A percentile compares a stretch with the other conserved stretches of the same genome.
These are phyloP conservation scores for Trogon surrucura DNA, from an alignment of 2,113 vertebrate genomes.

Conservation along the genomic window DNA sequence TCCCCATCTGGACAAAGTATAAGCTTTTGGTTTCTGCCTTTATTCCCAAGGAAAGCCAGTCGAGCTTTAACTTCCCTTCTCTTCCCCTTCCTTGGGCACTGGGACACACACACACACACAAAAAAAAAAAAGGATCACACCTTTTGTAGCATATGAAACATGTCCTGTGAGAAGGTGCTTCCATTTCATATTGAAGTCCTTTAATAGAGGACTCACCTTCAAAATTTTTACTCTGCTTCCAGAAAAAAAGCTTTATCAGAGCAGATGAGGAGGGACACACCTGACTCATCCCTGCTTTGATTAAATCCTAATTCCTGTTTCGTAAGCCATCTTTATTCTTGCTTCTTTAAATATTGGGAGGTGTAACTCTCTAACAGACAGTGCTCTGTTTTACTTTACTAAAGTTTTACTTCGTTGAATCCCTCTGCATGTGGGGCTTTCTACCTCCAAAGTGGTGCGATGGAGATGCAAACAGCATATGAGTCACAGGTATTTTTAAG, in stretches of 20 bases:
- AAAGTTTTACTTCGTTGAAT: not conserved
- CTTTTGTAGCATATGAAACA: not conserved
- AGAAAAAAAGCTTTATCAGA: not conserved
- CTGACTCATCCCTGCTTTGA: not conserved
- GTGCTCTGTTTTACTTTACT: not conserved
- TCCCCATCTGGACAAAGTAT: not conserved
- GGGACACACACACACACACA: not conserved
- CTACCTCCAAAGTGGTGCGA: not conserved
- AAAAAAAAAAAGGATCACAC: not conserved
- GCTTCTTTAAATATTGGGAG: not conserved
- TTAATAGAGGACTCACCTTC: not conserved
- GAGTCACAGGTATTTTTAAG: not conserved
- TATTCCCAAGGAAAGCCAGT: not conserved
- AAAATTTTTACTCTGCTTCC: not conserved
- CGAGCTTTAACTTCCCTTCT: not conserved
- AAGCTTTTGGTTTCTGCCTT: not conserved
- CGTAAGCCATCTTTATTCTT: not conserved
- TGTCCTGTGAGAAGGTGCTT: not conserved
- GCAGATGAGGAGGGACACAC: not conserved
- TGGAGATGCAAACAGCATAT: not conserved
- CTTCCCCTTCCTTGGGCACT: not conserved
- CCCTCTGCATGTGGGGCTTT: not conserved
- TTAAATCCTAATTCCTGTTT: not conserved
- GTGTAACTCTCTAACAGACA: not conserved
- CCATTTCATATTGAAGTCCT: not conserved